A percentile compares a stretch with the other conserved stretches of the same genome.
Evolutionary conservation across 1,140 invertebrate species (phyloP).

Genomic region (Microvelia longipes): DNA sequence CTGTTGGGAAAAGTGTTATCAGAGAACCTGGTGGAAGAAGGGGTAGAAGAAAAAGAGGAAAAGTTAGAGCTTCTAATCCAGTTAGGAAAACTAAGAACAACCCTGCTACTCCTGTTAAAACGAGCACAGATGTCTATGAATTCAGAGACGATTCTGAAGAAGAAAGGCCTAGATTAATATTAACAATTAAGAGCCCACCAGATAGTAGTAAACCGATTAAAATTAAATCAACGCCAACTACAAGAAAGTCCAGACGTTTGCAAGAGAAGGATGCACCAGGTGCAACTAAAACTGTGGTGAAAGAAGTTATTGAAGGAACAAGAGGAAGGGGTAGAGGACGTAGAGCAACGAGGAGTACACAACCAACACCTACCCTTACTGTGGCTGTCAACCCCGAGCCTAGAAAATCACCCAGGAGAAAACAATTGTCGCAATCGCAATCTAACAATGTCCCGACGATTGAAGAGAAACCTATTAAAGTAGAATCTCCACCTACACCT

Average conservation of each 20-base stretch:
- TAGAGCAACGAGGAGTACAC: conserved; percentile 23
- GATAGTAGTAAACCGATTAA: conserved; percentile 19
- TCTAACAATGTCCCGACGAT: conserved; percentile 16
- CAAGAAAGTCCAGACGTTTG: conserved; percentile 56
- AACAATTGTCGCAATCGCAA: conserved; percentile 4
- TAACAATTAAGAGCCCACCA: conserved; percentile 60
- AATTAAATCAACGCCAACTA: conserved; percentile 27
- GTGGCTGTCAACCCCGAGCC: conserved; percentile 7
- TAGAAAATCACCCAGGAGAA: conserved; percentile 19
- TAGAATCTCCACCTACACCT: conserved; percentile 23
- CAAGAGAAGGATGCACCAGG: conserved; percentile 63
- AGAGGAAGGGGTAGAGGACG: conserved; percentile 21
- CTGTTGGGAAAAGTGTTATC: background rate
- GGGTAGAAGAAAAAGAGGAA: conserved; percentile 27
- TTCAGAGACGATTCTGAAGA: conserved; percentile 71
- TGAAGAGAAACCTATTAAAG: background rate
- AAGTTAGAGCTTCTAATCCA: conserved; percentile 28
- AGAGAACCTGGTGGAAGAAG: conserved; percentile 15
- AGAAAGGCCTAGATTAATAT: conserved; percentile 52
- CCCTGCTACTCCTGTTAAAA: conserved; percentile 24
- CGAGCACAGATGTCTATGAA: conserved; percentile 59
- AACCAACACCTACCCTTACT: conserved; percentile 7
- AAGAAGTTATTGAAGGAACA: conserved; percentile 35
- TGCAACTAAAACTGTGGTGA: conserved; percentile 75
- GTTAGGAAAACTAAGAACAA: conserved; percentile 29